Percentiles rank a stretch among this genome's conserved stretches.
phyloP scores from a whole-genome alignment of 2,113 vertebrate species.

The Paramormyrops kingsleyae region DNA sequence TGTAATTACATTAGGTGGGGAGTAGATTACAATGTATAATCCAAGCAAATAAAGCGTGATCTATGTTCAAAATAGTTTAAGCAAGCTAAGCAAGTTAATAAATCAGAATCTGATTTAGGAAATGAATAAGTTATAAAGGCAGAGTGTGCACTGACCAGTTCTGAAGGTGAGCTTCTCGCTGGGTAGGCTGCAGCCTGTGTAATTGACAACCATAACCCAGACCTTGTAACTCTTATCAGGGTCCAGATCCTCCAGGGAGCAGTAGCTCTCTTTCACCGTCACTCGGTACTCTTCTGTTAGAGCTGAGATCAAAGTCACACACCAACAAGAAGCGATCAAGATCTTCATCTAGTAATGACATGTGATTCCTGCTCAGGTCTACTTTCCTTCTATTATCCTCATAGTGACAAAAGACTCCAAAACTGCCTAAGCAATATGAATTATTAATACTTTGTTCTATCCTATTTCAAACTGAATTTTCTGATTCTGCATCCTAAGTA shows the following conservation, averaged over 20 bases:
- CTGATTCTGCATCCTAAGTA: background rate
- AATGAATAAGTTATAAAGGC: background rate
- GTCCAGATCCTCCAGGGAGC: constrained; percentile 88
- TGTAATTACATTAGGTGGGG: background rate
- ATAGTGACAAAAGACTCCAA: background rate
- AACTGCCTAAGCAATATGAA: background rate
- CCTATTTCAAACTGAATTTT: background rate
- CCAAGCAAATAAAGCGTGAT: background rate
- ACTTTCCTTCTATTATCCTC: background rate
- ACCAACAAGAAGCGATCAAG: background rate
- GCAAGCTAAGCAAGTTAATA: background rate
- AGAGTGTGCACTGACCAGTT: constrained; percentile 70
- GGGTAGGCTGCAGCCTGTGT: constrained; percentile 87
- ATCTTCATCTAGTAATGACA: background rate
- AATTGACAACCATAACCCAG: constrained; percentile 96
- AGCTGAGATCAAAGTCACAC: constrained; percentile 48
- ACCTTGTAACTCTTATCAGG: constrained; percentile 83
- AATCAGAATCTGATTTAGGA: background rate
- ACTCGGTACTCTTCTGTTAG: constrained; percentile 90
- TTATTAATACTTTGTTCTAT: background rate
- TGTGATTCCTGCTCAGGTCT: background rate
- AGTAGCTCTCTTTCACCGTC: constrained; percentile 93
- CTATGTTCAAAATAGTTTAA: background rate
- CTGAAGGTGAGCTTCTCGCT: constrained; percentile 80
- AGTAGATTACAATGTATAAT: background rate